Evolutionary conservation across 2,888 invertebrate genomes (phyloP).

Genomic region (Machimus atricapillus): DNA sequence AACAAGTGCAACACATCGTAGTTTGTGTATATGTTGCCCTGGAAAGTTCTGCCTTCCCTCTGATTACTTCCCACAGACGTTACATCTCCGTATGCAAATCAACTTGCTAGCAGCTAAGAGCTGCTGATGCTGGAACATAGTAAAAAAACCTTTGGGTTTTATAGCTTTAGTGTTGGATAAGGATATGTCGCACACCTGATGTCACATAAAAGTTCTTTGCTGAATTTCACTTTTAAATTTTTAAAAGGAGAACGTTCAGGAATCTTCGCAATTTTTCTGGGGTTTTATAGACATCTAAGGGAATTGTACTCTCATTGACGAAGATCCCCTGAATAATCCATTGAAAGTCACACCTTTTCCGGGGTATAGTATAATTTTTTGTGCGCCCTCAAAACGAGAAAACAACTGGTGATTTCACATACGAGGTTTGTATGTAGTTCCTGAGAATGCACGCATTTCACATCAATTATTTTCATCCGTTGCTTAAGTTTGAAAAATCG

Average conservation of each 20-base stretch:
- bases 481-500: too few relatives aligned
- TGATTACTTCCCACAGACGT: background rate
- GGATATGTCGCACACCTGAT: constrained; percentile 12
- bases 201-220: background rate
- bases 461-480: too few relatives aligned
- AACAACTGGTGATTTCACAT: background rate
- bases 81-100: constrained; percentile 23
- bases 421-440: background rate
- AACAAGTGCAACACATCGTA: constrained; percentile 15
- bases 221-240: background rate
- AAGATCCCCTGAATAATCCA: background rate
- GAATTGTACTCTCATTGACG: background rate
- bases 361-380: background rate
- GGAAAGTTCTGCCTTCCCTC: background rate
- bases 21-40: background rate
- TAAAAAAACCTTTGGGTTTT: background rate
- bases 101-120: background rate
- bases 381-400: background rate
- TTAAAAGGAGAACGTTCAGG: background rate
- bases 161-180: background rate
- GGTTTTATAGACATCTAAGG: background rate
- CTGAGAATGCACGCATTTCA: too few relatives aligned
- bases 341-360: background rate
- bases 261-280: background rate
- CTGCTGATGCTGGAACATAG: background rate